Evolutionary conservation across 2,888 invertebrate species (phyloP).

Genomic region (Phrixothrix hirtus): DNA sequence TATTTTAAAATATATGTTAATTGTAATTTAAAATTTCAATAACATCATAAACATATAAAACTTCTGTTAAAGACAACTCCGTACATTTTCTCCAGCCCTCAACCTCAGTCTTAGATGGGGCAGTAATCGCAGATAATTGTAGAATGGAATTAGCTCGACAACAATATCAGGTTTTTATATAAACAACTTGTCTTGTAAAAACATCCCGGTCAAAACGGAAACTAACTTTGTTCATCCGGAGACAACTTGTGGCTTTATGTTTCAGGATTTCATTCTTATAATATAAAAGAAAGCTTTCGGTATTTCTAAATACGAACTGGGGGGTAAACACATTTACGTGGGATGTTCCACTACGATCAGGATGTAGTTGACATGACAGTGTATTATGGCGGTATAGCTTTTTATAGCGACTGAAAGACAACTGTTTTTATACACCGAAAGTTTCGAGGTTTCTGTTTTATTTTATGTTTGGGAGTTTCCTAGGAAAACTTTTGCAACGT

Average conservation of each 20-base stretch:
- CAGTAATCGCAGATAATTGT: slow-evolving; percentile 56
- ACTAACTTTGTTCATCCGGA: slow-evolving; percentile 48
- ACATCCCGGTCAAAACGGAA: slow-evolving; percentile 49
- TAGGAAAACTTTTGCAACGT: slow-evolving; percentile 11
- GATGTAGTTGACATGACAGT: slow-evolving; percentile 42
- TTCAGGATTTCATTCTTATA: slow-evolving; percentile 32
- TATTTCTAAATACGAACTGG: slow-evolving; percentile 21
- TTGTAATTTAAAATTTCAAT: too few species aligned
- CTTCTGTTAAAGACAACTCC: slow-evolving; percentile 40
- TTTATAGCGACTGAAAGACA: slow-evolving; percentile 46
- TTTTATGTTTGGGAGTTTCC: slow-evolving; percentile 32
- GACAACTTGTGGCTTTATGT: slow-evolving; percentile 47
- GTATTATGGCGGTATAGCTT: slow-evolving; percentile 41
- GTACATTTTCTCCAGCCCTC: slow-evolving; percentile 36
- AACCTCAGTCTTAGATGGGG: slow-evolving; percentile 52
- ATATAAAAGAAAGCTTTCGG: slow-evolving; percentile 25
- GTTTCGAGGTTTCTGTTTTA: slow-evolving; percentile 44
- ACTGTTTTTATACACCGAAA: slow-evolving; percentile 48
- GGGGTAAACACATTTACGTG: slow-evolving; percentile 24
- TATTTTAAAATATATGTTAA: too few species aligned
- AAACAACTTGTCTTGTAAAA: slow-evolving; percentile 49
- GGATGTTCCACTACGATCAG: slow-evolving; percentile 26
- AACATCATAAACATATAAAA: slow-evolving; percentile 49
- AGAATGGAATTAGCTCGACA: slow-evolving; percentile 53
- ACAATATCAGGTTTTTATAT: slow-evolving; percentile 54